Evolutionary conservation across 37 sponge, comb jelly and placozoan species (phyloP), one percentile per base, ranked within the genome.

Genomic region (Axinella damicornis): DNA sequence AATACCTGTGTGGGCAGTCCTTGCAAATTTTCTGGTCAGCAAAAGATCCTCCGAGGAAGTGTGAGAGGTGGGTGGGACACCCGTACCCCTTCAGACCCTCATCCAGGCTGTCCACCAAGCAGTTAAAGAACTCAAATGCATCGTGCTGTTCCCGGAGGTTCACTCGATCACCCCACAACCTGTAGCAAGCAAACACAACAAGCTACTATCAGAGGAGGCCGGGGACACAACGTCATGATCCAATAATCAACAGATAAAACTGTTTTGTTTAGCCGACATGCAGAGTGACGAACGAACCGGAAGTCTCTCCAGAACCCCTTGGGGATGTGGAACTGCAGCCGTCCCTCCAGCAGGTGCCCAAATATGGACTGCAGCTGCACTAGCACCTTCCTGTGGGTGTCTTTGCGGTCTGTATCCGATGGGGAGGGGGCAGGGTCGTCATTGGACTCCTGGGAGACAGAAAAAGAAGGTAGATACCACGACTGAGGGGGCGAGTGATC

Each of bases 1-100:
- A n/a, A n/a, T n/a, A 94, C 95, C 95, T 88, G 88, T 98, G 99
- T 31, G 99, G 99, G 59, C 99, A 98, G 27, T 85, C 97, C 68
- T 96, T 96, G 83, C 99, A 98, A 31, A 98, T 98, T 89, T 98
- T 98, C 89, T 98, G 99, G 69, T 96, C 97, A 52, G 99, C 99
- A 89, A 96, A 98, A n/a, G 85, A 73, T 0, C 99, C 99, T 53
- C 95, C 99, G 17, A 98, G 80, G 17, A 87, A 79, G 18, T 80
- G 38, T 2, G 91, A 85, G 11, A 96, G 69, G 20, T 78, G 27
- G 27, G 69, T 41, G 35, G 79, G 66, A 18, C 30, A 52, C 0
- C 73, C 74, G 35, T 87, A 82, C n/a, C 76, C 71, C 82, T 96
- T 96, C 24, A 94, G 60, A 22, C 93, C 97, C 39, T 97, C 96